Evolutionary conservation across 2,113 vertebrate species (phyloP).

Genomic region (Dicaeum eximium): DNA sequence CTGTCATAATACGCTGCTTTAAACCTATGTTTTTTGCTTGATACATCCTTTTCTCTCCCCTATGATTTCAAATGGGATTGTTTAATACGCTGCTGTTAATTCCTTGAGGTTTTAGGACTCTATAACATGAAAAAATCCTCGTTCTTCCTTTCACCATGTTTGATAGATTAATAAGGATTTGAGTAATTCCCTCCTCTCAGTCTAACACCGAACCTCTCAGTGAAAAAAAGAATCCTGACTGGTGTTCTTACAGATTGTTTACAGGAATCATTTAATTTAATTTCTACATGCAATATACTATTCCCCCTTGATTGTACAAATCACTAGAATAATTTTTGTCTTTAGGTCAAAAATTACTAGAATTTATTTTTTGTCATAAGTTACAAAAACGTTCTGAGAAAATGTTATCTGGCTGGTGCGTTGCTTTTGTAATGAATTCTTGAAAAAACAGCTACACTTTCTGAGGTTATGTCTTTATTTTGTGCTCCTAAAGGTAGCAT

Average conservation of each 20-base stretch:
- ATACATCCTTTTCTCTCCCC: background rate
- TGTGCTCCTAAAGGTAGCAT: background rate
- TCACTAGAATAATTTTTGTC: background rate
- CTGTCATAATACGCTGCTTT: background rate
- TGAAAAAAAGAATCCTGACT: background rate
- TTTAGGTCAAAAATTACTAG: background rate
- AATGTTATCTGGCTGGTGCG: background rate
- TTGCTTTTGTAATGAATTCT: background rate
- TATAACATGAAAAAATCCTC: background rate
- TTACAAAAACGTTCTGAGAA: background rate
- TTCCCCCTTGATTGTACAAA: background rate
- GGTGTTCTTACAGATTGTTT: background rate
- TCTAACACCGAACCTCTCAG: background rate
- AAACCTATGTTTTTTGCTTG: background rate
- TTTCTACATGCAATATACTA: background rate
- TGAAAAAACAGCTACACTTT: background rate
- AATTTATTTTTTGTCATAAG: background rate
- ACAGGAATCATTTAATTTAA: background rate
- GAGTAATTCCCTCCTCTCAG: background rate
- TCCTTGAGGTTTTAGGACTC: background rate
- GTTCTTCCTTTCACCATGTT: background rate
- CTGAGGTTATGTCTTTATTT: background rate
- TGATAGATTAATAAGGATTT: background rate
- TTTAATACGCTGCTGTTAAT: background rate
- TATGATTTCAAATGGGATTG: background rate